Conservation (phyloP, 2,797 vertebrate species). For the Nannoperca obscura region DNA sequence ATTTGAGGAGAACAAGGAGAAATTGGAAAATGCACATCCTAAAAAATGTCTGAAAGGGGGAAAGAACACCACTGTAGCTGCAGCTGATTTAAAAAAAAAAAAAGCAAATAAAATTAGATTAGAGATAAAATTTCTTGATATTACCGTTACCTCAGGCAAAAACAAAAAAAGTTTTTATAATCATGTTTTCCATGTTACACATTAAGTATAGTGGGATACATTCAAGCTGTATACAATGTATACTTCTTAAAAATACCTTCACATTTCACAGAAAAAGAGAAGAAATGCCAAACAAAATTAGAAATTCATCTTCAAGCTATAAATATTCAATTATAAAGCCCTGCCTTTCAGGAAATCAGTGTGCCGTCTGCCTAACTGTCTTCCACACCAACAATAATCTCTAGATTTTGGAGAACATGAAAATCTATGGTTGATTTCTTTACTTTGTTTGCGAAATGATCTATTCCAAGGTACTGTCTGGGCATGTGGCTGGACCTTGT, state of each 20-base stretch:
- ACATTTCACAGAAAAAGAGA: conserved; percentile 10
- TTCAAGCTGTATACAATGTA: background rate
- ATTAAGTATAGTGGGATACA: background rate
- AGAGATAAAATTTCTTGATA: background rate
- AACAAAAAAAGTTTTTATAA: conserved; percentile 1
- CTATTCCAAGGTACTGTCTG: conserved; percentile 40
- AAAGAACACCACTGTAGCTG: background rate
- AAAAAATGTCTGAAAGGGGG: background rate
- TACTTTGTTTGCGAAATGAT: conserved; percentile 60
- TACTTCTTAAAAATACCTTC: background rate
- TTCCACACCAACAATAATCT: conserved; percentile 36
- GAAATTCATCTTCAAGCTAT: conserved; percentile 7
- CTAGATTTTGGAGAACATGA: conserved; percentile 46
- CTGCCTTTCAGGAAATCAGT: conserved; percentile 19
- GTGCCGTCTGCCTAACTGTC: conserved; percentile 18
- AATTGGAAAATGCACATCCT: background rate
- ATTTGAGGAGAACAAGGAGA: conserved; percentile 13
- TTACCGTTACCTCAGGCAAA: background rate
- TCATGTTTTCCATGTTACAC: conserved; percentile 6
- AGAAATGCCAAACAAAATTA: background rate
- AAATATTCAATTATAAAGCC: background rate
- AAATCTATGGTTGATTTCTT: conserved; percentile 50
- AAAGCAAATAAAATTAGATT: background rate
- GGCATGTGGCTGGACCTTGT: conserved; percentile 32
- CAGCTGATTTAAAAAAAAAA: conserved; percentile 24